These are phyloP conservation scores for Ammodytes dubius DNA, from an alignment of 2,113 vertebrate genomes.

Conservation along the genomic window DNA sequence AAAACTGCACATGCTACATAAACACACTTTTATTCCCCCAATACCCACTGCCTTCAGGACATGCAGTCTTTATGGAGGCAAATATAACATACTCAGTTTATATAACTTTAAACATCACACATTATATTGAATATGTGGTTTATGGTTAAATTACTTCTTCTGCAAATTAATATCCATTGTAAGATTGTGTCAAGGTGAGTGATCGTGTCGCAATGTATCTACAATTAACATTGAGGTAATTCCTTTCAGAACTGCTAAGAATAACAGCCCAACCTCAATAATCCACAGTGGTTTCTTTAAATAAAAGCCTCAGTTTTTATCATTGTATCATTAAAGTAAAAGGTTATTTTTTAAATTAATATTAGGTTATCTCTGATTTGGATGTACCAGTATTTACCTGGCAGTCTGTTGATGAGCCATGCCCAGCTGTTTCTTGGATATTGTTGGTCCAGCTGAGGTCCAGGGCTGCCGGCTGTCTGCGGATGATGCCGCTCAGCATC, in stretches of 20 bases:
- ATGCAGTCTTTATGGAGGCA: not conserved
- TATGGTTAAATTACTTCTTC: not conserved
- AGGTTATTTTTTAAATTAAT: too few species aligned
- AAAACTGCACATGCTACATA: not conserved
- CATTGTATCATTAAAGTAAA: too few species aligned
- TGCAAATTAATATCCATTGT: not conserved
- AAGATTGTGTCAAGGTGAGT: not conserved
- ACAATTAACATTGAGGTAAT: not conserved
- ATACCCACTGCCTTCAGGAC: not conserved
- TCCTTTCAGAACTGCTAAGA: not conserved
- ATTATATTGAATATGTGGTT: not conserved
- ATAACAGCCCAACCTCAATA: not conserved
- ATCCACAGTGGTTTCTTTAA: not conserved
- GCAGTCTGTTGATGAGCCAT: conserved; percentile 97
- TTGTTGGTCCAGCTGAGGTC: conserved; percentile 99
- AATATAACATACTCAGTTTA: not conserved
- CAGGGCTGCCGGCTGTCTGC: conserved; percentile 92
- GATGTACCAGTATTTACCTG: conserved; percentile 83
- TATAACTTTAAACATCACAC: not conserved
- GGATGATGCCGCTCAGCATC: conserved; percentile 97
- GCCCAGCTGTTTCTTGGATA: conserved; percentile 98
- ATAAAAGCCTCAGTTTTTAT: not conserved
- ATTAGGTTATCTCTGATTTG: not conserved
- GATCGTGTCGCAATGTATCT: not conserved
- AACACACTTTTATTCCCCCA: not conserved